Evolutionary conservation across 2,888 invertebrate genomes (phyloP), one percentile per base, ranked within the genome.

Genomic region (Nysson spinosus): DNA sequence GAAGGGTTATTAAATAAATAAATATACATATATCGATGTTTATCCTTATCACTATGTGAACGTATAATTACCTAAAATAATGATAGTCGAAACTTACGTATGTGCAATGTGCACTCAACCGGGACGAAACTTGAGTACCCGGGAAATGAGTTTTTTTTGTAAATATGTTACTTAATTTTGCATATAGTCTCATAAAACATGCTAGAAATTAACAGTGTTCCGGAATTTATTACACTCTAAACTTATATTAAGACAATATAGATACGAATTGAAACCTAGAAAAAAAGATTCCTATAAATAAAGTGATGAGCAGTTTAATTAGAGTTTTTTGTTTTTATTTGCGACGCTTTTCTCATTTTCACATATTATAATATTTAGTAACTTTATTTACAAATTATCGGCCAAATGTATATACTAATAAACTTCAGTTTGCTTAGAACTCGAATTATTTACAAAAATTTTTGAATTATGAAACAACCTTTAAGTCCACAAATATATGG

Each of bases 331-430:
- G 65, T 62, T 64, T 75, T 72, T 75, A 76, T 75, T 75, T 67
- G 40, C 67, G 73, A 77, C 58, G 58, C 32, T 72, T 64, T 66
- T 54, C 32, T 74, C 32, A 50, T 74, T 75, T 76, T 74, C 75
- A 82, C 74, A 80, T 80, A 73, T 81, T 76, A 78, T 80, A 79
- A 80, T 78, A 80, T 80, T 81, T 78, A 75, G 78, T 82, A 83
- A 82, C 78, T 82, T 83, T 85, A 85, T 85, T 83, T 85, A 85
- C 85, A 85, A 80, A 81, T 82, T 72, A 82, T 79, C 72, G 69
- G 67, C 72, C 75, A 74, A 74, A 65, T 79, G 75, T 72, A 79
- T 73, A 77, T 75, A 75, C 77, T 77, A 79, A 81, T 77, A 75
- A 82, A 78, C 71, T 79, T 79, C 76, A 74, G 62, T 72, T 68